Conservation (phyloP, 2,888 invertebrate species). For the Chironomus riparius region DNA sequence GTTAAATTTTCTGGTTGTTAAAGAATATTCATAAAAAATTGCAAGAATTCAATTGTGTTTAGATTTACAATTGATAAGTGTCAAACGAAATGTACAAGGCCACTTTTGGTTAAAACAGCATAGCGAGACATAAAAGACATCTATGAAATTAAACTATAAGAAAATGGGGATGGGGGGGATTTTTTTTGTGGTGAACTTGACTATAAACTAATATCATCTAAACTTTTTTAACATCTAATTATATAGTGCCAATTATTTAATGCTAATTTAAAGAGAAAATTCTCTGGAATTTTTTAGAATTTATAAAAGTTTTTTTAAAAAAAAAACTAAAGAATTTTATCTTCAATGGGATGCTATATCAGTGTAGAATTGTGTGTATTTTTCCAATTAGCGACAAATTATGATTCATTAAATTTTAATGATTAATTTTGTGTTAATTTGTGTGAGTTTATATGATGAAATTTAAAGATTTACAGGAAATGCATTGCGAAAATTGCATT, state of each 20-base stretch:
- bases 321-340: background rate
- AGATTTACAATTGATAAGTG: conserved; percentile 26
- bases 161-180: background rate
- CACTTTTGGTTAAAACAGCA: conserved; percentile 27
- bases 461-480: no score
- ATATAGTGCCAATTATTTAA: background rate
- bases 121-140: conserved; percentile 17
- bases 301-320: background rate
- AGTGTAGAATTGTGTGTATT: background rate
- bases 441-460: no score
- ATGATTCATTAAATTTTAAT: no score
- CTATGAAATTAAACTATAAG: background rate
- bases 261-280: no score
- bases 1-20: background rate
- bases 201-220: background rate
- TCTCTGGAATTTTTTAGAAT: no score
- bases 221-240: background rate
- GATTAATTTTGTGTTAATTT: no score
- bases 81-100: conserved; percentile 28
- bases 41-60: conserved; percentile 24
- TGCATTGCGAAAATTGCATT: no score
- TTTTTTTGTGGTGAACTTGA: background rate
- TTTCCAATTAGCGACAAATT: no score
- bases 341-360: background rate
- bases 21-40: background rate